Base-by-base conservation (phyloP, 2,888 invertebrate species). In the Lacanobia wlatinum region DNA sequence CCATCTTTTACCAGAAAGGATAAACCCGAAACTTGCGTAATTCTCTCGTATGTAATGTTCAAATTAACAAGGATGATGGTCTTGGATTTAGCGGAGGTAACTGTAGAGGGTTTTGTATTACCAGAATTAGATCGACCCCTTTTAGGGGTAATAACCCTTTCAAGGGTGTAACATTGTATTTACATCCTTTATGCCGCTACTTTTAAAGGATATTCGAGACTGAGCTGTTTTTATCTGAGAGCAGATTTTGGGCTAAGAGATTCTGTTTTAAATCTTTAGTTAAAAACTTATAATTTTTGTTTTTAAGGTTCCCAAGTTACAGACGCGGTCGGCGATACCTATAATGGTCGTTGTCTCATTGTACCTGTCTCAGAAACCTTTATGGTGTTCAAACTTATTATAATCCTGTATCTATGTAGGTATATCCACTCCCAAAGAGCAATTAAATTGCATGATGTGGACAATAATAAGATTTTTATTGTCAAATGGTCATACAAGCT, bases 81-180 rank as follows among this genome's bases (percentile, higher is more conserved):
- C 65, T 59, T 71, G 59, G 65, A 66, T 77, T 62, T 72, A 18
- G 65, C 2, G 5, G 62, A 62, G 72, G 72, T 77, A 65, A 52
- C 43, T 68, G 53, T 48, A 18, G 28, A 56, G n/a, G 68, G 62
- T 55, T 66, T 34, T n/a, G 58, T 40, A 40, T 71, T 68, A 72
- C 55, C 62, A 59, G 40, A 69, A 80, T 82, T 71, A 82, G 67
- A 65, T 71, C 40, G 46, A 28, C 34, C 53, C 53, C 34, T 55
- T 56, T 28, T 34, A 8, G 21, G 43, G 21, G 23, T 53, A 28
- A 53, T 70, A 61, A 69, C 76, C 53, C 63, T 67, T 80, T 43
- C 16, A 48, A 38, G 52, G 48, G 12, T 70, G 18, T 50, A 40
- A 61, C 46, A 21, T 46, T 18, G 16, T 40, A 12, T 46, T 10